phyloP scores from a whole-genome alignment of 2,888 invertebrate species.

The Theodoxus fluviatilis region DNA sequence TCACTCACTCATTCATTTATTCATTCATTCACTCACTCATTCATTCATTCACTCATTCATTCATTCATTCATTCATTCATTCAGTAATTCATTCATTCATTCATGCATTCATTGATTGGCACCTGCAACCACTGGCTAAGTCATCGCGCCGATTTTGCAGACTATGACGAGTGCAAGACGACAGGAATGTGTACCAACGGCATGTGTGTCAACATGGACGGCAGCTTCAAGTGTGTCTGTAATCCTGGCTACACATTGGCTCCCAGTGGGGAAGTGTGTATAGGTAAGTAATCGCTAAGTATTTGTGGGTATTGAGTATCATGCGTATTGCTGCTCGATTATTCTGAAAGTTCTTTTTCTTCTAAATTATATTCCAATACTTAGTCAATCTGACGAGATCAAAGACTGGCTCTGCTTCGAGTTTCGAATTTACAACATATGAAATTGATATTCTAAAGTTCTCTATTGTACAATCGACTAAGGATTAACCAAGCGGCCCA shows the following conservation, averaged over 20 bases:
- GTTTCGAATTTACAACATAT: background rate
- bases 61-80: too few species aligned
- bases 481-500: background rate
- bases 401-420: background rate
- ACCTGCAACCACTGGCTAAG: background rate
- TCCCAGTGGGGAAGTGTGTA: conserved; percentile 78
- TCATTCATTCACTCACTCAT: too few species aligned
- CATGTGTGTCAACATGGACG: conserved; percentile 82
- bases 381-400: background rate
- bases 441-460: too few species aligned
- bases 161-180: conserved; percentile 55
- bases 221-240: conserved; percentile 84
- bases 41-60: too few species aligned
- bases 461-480: background rate
- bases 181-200: conserved; percentile 82
- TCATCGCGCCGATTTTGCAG: conserved; percentile 33
- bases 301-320: background rate
- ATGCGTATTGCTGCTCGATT: background rate
- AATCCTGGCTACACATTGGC: conserved; percentile 79
- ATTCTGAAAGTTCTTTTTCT: background rate
- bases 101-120: too few species aligned
- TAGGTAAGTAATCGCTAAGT: conserved; percentile 69
- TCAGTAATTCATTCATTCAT: too few species aligned
- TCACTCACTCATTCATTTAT: too few species aligned
- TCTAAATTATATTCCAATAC: background rate